Conservation (phyloP, 2,797 vertebrate genomes). For the Amphiprion clarkii region DNA sequence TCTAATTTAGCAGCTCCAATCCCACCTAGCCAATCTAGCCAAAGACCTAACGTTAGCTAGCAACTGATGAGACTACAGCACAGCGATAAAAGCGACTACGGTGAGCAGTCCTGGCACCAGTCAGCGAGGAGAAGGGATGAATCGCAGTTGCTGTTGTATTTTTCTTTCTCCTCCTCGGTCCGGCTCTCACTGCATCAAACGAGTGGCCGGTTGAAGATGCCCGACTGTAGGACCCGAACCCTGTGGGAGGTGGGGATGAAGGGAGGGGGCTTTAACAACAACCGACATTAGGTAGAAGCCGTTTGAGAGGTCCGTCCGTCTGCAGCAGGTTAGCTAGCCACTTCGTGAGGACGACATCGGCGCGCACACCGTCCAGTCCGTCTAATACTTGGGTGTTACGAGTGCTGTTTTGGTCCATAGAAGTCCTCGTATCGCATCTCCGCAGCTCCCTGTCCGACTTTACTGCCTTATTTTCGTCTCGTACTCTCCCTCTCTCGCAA, state of each 20-base stretch:
- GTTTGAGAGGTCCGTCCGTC: conserved; percentile 64
- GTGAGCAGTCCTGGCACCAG: conserved; percentile 59
- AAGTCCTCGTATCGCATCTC: conserved; percentile 72
- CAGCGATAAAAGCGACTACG: conserved; percentile 55
- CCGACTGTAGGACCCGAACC: conserved; percentile 49
- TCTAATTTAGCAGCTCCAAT: conserved; percentile 23
- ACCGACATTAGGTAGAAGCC: conserved; percentile 48
- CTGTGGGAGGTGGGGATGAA: not conserved
- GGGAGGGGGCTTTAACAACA: conserved; percentile 30
- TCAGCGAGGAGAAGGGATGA: conserved; percentile 52
- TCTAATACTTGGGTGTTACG: conserved; percentile 41
- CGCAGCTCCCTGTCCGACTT: conserved; percentile 67
- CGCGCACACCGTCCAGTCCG: conserved; percentile 62
- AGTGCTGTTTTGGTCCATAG: conserved; percentile 45
- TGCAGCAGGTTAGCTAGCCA: conserved; percentile 82
- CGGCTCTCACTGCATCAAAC: conserved; percentile 39
- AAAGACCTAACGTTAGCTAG: conserved; percentile 68
- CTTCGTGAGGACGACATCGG: conserved; percentile 70
- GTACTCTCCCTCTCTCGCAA: conserved; percentile 48
- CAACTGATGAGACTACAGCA: conserved; percentile 63
- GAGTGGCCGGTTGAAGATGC: conserved; percentile 55
- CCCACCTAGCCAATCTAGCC: conserved; percentile 49
- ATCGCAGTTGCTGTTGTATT: conserved; percentile 46
- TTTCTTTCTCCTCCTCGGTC: conserved; percentile 22
- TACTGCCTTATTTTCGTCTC: conserved; percentile 73